These are phyloP conservation scores for Drosophila santomea DNA, from an alignment of 1,140 invertebrate genomes.

Conservation along the genomic window DNA sequence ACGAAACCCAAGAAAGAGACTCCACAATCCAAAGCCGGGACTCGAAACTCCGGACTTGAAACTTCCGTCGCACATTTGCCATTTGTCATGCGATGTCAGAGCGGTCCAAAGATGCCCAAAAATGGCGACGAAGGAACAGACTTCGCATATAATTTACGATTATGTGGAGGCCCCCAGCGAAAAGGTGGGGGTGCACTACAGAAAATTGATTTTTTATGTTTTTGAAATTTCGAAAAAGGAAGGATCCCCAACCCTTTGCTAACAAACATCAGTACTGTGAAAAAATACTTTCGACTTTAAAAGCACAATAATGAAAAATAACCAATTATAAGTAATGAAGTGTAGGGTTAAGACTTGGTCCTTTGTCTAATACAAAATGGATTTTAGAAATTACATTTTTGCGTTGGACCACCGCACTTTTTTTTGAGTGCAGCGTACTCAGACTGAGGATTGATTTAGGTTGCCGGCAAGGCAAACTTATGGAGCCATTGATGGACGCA, in stretches of 20 bases:
- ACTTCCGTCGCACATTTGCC: slow-evolving; percentile 79
- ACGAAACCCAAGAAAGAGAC: not conserved
- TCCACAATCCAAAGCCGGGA: slow-evolving; percentile 6
- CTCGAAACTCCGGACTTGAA: slow-evolving; percentile 35
- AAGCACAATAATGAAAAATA: no score
- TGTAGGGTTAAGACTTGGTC: no score
- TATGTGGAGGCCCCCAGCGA: slow-evolving; percentile 31
- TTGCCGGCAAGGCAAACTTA: slow-evolving; percentile 67
- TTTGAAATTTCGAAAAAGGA: not conserved
- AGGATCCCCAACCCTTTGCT: not conserved
- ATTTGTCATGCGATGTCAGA: slow-evolving; percentile 73
- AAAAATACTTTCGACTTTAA: no score
- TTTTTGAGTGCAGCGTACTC: slow-evolving; percentile 6
- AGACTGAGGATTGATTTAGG: slow-evolving; percentile 70
- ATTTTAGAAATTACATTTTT: no score
- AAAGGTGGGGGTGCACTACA: slow-evolving; percentile 20
- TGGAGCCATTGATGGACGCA: slow-evolving; percentile 69
- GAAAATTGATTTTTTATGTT: not conserved
- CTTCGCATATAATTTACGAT: slow-evolving; percentile 76
- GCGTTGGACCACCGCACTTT: not conserved
- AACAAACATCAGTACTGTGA: no score
- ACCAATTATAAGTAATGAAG: no score
- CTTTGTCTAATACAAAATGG: no score
- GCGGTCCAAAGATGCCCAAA: slow-evolving; percentile 53
- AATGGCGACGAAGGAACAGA: slow-evolving; percentile 55